Conservation (phyloP, 30 jellyfish, hydroid and myxozoan genomes). For the Aurelia sp. region DNA sequence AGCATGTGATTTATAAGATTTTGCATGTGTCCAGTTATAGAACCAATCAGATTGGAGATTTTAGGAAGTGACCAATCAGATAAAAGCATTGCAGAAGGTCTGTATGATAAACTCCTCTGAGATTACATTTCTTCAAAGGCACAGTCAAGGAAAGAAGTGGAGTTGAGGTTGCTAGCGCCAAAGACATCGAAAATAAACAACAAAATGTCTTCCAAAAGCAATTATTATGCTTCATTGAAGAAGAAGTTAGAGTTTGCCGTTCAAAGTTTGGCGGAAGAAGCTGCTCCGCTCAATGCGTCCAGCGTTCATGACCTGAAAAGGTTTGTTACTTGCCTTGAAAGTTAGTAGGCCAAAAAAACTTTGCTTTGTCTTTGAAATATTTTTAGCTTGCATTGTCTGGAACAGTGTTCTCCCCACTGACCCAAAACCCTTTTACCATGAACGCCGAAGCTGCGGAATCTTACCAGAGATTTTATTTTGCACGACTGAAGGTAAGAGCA, state of each 20-base stretch:
- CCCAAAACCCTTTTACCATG: too few relatives aligned
- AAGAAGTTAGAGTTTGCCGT: constrained; percentile 19
- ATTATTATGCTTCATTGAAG: constrained; percentile 18
- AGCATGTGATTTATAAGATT: constrained; percentile 37
- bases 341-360: neutral
- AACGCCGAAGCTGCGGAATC: too few relatives aligned
- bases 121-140: constrained; percentile 3
- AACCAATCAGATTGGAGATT: constrained; percentile 21
- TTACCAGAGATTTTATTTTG: too few relatives aligned
- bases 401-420: too few relatives aligned
- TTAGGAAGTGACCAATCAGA: too few relatives aligned
- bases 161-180: neutral
- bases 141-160: neutral
- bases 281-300: neutral
- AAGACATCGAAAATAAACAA: too few relatives aligned
- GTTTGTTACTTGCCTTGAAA: neutral
- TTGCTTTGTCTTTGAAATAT: neutral
- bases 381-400: too few relatives aligned
- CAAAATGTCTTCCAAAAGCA: constrained; percentile 15
- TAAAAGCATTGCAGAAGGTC: constrained; percentile 21
- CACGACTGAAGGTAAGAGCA: too few relatives aligned
- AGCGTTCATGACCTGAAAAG: constrained; percentile 1
- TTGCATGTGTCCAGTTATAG: constrained; percentile 19
- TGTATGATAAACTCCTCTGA: constrained; percentile 11
- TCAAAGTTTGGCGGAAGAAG: constrained; percentile 15